Conservation (phyloP, 1,140 invertebrate genomes). For the Pollicipes pollicipes region DNA sequence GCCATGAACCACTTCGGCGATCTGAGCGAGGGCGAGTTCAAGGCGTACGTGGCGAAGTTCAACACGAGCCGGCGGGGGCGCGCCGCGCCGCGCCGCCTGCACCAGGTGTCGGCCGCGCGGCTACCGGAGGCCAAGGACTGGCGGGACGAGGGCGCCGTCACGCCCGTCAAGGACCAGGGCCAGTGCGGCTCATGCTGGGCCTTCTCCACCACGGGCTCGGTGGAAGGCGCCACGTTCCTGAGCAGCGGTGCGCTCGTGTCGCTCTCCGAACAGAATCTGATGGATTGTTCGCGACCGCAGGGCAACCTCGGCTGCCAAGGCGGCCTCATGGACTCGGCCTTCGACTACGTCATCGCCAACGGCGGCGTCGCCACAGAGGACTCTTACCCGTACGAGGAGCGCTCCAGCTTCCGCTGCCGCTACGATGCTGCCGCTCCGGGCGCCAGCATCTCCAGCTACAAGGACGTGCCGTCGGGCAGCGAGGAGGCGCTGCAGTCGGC, state of each 20-base stretch:
- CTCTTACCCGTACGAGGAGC: slow-evolving; percentile 28
- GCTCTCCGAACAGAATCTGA: slow-evolving; percentile 89
- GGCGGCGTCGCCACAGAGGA: slow-evolving; percentile 76
- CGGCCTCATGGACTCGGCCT: slow-evolving; percentile 83
- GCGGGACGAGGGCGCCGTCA: slow-evolving; percentile 26
- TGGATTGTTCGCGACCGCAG: slow-evolving; percentile 77
- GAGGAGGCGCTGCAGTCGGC: slow-evolving; percentile 52
- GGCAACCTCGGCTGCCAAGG: slow-evolving; percentile 93
- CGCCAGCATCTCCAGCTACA: no score
- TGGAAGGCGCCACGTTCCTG: slow-evolving; percentile 90
- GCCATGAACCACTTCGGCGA: slow-evolving; percentile 67
- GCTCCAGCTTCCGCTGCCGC: slow-evolving; percentile 35
- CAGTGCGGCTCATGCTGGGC: slow-evolving; percentile 29
- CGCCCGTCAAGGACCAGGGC: no score
- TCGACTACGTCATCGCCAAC: slow-evolving; percentile 77
- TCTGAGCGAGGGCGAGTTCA: slow-evolving; percentile 68
- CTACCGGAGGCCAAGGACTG: slow-evolving; percentile 29
- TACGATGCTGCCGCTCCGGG: no score
- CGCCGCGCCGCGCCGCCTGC: not conserved
- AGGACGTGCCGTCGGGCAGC: no score
- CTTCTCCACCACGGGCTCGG: slow-evolving; percentile 49
- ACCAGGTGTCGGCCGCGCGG: slow-evolving; percentile 29
- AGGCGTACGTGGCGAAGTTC: slow-evolving; percentile 47
- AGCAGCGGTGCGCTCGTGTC: slow-evolving; percentile 65
- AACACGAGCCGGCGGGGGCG: no score